phyloP scores from a whole-genome alignment of 1,140 invertebrate genomes.

The Cherax quadricarinatus region DNA sequence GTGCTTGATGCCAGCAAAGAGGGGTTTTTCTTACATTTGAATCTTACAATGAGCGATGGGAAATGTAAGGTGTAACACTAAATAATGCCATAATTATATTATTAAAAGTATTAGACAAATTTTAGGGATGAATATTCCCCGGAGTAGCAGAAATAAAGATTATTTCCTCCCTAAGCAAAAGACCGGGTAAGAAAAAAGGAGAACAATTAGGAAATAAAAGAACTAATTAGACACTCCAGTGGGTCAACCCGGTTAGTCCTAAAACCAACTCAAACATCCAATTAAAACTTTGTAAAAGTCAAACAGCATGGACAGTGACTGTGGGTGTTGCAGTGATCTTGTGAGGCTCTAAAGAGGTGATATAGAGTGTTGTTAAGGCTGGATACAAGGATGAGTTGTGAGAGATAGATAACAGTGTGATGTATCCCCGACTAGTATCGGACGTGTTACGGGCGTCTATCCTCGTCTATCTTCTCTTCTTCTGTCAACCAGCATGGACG shows the following conservation, averaged over 20 bases:
- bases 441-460: not conserved
- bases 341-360: not conserved
- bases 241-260: not conserved
- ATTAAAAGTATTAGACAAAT: too few relatives aligned
- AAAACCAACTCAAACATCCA: conserved; percentile 44
- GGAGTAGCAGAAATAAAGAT: too few relatives aligned
- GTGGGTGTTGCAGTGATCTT: not conserved
- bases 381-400: conserved; percentile 22
- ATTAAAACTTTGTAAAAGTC: conserved; percentile 41
- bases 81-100: too few relatives aligned
- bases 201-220: not conserved
- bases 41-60: not conserved
- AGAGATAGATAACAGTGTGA: conserved; percentile 29
- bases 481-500: conserved; percentile 48
- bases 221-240: not conserved
- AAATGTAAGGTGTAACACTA: too few relatives aligned
- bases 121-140: too few relatives aligned
- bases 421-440: not conserved
- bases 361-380: not conserved
- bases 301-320: conserved; percentile 23
- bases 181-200: not conserved
- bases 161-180: not conserved
- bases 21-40: not conserved
- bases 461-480: conserved; percentile 14
- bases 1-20: not conserved